phyloP scores from a whole-genome alignment of 2,888 invertebrate genomes.

The Metopia argyrocephala region DNA sequence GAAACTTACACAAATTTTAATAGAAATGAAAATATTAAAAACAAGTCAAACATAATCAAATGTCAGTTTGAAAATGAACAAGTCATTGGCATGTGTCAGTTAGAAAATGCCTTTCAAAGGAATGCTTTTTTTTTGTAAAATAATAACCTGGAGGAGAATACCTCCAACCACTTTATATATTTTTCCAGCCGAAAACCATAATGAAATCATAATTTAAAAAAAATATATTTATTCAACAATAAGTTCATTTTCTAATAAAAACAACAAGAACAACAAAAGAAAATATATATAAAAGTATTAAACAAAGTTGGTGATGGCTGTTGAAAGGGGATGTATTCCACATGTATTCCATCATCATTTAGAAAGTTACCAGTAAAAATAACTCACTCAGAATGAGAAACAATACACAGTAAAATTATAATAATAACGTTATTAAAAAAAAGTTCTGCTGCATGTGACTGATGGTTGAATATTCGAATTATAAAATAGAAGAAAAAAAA shows the following conservation, averaged over 20 bases:
- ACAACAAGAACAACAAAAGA: not conserved
- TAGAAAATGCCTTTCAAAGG: constrained; percentile 16
- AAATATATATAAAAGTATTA: not conserved
- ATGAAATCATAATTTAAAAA: constrained; percentile 69
- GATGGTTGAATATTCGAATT: constrained; percentile 37
- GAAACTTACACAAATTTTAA: not conserved
- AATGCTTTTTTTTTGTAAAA: constrained; percentile 4
- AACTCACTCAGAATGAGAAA: not conserved
- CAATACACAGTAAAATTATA: constrained; percentile 65
- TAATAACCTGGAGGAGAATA: not conserved
- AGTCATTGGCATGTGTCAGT: constrained; percentile 51
- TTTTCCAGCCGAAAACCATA: constrained; percentile 59
- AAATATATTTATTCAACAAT: constrained; percentile 40
- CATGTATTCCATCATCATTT: constrained; percentile 57
- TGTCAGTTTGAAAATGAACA: constrained; percentile 28
- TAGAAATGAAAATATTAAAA: not conserved
- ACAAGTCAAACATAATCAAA: constrained; percentile 14
- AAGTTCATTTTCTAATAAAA: constrained; percentile 27
- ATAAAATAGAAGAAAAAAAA: not conserved
- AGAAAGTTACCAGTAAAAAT: constrained; percentile 50
- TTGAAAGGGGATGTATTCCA: constrained; percentile 32
- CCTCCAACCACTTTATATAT: not conserved
- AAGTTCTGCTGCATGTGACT: not conserved
- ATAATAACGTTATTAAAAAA: constrained; percentile 65
- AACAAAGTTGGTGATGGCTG: not conserved